These are phyloP conservation scores for Meandrusa payeni DNA, from an alignment of 2,888 invertebrate genomes.

Conservation along the genomic window DNA sequence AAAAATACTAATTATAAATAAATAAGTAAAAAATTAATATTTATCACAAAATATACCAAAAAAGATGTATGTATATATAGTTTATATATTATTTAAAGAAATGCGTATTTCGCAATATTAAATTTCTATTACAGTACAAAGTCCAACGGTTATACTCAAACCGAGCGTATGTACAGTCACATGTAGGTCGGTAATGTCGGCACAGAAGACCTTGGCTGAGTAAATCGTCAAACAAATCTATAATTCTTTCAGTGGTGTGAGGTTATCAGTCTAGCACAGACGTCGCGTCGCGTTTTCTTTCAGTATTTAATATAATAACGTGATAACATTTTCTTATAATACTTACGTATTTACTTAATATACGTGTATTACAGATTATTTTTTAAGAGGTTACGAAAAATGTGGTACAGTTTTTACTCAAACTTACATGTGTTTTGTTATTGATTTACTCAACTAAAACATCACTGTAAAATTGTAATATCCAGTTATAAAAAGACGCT, in stretches of 20 bases:
- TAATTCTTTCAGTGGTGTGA: slow-evolving; percentile 2
- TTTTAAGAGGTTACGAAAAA: background rate
- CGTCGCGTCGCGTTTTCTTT: slow-evolving; percentile 11
- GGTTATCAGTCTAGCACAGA: slow-evolving; percentile 8
- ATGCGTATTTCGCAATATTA: too few species aligned
- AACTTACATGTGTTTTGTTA: background rate
- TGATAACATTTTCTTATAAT: too few species aligned
- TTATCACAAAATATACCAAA: too few species aligned
- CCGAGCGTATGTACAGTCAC: too few species aligned
- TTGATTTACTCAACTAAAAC: too few species aligned
- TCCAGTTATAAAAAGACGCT: slow-evolving; percentile 2
- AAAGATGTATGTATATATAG: too few species aligned
- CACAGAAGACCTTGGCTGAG: background rate
- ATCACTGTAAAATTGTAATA: background rate
- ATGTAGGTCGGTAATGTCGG: background rate
- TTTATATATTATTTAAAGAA: too few species aligned
- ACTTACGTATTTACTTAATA: too few species aligned
- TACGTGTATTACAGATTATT: too few species aligned
- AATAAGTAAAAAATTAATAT: too few species aligned
- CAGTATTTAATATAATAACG: too few species aligned
- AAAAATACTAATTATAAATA: too few species aligned
- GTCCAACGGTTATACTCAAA: background rate
- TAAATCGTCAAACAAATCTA: background rate
- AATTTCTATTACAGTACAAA: background rate
- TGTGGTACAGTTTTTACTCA: background rate